Base-by-base conservation (phyloP, 2,888 invertebrate genomes). In the Hirtodrosophila histrioides region DNA sequence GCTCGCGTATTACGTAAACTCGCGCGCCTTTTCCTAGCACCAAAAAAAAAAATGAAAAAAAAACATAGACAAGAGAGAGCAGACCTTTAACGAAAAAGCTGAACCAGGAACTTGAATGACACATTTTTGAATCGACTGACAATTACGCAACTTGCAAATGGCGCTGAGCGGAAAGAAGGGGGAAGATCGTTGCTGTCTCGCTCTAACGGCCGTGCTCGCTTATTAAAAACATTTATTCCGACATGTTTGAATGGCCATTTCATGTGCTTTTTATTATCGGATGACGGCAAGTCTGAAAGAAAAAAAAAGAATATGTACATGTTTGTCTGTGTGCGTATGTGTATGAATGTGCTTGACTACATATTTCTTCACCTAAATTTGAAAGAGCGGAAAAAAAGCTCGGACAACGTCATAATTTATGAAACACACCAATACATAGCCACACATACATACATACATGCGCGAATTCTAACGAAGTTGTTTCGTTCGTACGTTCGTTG, bases 121-220 rank as follows among this genome's bases (percentile, higher is more conserved):
- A 86, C 89, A 87, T 89, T 89, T 75, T 75, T 79, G 72, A 70
- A 78, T 75, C 72, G 62, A 83, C 48, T 60, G 60, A 66, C 63
- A 78, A 89, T 89, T 87, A 87, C 87, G 89, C 82, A 87, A 89
- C 87, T 79, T 74, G 72, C 65, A 84, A 83, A 86, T 83, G 81
- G 85, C 80, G 69, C 46, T 56, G 64, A 69, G 60, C 53, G 57
- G 48, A 54, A 50, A 66, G 36, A 11, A 49, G 35, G n/a, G 56
- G 45, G 40, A 48, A 36, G 12, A 62, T 40, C 24, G 29, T 31
- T 55, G 76, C 54, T 53, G 50, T 74, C 85, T 62, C 58, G 17
- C 58, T 80, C 60, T 60, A 41, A 29, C 54, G 53, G 10, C 50
- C 11, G 23, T 6, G 12, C 35, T 8, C 11, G 44, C 37, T 51